Conservation (phyloP, 2,888 invertebrate genomes). For the Scaptomyza parva region DNA sequence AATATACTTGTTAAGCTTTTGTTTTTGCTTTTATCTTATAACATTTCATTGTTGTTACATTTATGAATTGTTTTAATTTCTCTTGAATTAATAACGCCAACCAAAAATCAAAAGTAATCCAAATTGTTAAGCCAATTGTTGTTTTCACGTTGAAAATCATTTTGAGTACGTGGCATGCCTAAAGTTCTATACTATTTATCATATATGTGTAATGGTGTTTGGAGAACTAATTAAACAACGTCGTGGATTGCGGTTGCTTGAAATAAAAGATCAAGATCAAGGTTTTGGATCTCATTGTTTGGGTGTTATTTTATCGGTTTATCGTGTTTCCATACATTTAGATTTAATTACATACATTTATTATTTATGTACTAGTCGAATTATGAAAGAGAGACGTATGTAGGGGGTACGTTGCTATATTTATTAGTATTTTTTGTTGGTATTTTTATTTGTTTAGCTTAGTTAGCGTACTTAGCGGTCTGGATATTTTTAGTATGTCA, state of each 20-base stretch:
- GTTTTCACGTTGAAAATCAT: constrained; percentile 57
- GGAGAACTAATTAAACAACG: constrained; percentile 48
- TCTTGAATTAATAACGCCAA: constrained; percentile 15
- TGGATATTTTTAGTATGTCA: constrained; percentile 46
- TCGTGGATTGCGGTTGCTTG: constrained; percentile 10
- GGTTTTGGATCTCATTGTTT: constrained; percentile 9
- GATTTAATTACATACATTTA: constrained; percentile 26
- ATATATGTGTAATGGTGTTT: constrained; percentile 27
- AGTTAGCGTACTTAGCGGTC: constrained; percentile 45
- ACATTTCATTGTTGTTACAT: constrained; percentile 13
- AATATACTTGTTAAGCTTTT: constrained; percentile 31
- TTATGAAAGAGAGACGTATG: constrained; percentile 70
- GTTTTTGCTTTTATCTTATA: constrained; percentile 8
- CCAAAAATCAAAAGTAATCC: constrained; percentile 44
- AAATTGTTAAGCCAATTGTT: constrained; percentile 52
- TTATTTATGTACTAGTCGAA: constrained; percentile 16
- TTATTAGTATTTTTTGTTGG: constrained; percentile 41
- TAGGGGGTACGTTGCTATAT: constrained; percentile 73
- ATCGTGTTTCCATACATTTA: constrained; percentile 27
- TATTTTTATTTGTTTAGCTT: constrained; percentile 29
- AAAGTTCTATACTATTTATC: constrained; percentile 26
- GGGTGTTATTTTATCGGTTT: constrained; percentile 6
- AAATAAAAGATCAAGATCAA: constrained; percentile 43
- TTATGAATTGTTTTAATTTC: constrained; percentile 3
- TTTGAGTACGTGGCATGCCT: constrained; percentile 69